These are phyloP conservation scores for Petrocephalus schoutedeni DNA, from an alignment of 2,797 vertebrate species.

Conservation along the genomic window DNA sequence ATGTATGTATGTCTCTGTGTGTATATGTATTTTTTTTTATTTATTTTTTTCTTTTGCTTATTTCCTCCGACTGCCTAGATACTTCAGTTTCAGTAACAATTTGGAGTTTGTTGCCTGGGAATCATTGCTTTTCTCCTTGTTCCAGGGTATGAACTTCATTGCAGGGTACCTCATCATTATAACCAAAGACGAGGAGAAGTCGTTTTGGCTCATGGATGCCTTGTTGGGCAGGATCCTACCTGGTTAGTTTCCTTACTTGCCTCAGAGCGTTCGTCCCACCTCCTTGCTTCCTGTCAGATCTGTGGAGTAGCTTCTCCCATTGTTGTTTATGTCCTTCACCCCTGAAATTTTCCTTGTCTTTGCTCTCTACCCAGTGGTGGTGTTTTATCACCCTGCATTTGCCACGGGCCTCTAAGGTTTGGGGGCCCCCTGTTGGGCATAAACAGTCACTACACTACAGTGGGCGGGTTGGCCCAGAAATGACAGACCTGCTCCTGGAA, in stretches of 20 bases:
- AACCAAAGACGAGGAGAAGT: slow-evolving; percentile 86
- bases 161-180: slow-evolving; percentile 89
- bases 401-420: not conserved
- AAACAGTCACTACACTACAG: not conserved
- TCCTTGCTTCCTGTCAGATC: not conserved
- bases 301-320: not conserved
- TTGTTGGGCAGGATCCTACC: slow-evolving; percentile 83
- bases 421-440: not conserved
- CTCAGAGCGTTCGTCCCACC: not conserved
- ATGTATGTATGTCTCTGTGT: too few species aligned
- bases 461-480: not conserved
- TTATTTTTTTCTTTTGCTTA: not conserved
- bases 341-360: not conserved
- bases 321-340: not conserved
- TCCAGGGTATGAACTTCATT: slow-evolving; percentile 95
- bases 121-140: slow-evolving; percentile 29
- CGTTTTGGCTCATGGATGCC: slow-evolving; percentile 92
- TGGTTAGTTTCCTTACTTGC: slow-evolving; percentile 57
- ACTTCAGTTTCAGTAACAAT: not conserved
- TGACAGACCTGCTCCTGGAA: not conserved
- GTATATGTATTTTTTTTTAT: not conserved
- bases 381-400: not conserved
- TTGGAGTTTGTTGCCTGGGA: not conserved
- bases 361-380: not conserved
- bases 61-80: not conserved